A percentile compares a stretch with the other conserved stretches of the same genome.
Conservation (phyloP, 1,140 invertebrate species). For the Zaprionus kolodkinae region DNA sequence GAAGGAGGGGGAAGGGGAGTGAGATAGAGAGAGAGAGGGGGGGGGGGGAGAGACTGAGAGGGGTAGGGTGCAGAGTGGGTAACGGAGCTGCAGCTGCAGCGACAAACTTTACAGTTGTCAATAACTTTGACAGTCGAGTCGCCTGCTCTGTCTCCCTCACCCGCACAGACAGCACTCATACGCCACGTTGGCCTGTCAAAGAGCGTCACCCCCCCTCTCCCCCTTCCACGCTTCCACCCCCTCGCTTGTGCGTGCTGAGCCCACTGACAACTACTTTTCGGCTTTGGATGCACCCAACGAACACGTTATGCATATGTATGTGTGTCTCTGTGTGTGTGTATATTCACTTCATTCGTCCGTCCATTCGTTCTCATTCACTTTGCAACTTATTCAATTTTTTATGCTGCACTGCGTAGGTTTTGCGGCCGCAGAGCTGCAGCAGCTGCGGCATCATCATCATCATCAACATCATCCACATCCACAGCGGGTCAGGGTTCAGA, state of each 20-base stretch:
- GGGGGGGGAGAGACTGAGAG: slow-evolving; percentile 37
- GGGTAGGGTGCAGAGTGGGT: neutral
- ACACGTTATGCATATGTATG: slow-evolving; percentile 27
- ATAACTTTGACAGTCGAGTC: slow-evolving; percentile 64
- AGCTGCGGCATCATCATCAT: neutral
- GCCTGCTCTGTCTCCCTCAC: neutral
- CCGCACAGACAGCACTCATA: slow-evolving; percentile 57
- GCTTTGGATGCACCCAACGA: slow-evolving; percentile 48
- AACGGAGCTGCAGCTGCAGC: slow-evolving; percentile 6
- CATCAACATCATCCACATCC: neutral
- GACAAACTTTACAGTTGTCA: slow-evolving; percentile 76
- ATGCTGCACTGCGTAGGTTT: slow-evolving; percentile 47
- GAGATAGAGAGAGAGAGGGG: slow-evolving; percentile 1
- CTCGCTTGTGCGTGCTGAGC: neutral
- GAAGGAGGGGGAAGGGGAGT: neutral
- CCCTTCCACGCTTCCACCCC: too few relatives aligned
- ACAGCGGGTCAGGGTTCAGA: slow-evolving; percentile 17
- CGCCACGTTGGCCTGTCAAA: slow-evolving; percentile 60
- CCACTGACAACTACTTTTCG: slow-evolving; percentile 71
- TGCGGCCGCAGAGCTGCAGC: slow-evolving; percentile 18
- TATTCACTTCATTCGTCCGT: slow-evolving; percentile 2
- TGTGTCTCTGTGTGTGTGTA: slow-evolving; percentile 13
- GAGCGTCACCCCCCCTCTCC: slow-evolving; percentile 11
- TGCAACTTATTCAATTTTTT: slow-evolving; percentile 67
- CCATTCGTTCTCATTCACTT: slow-evolving; percentile 5